These are phyloP conservation scores for Urophycis tenuis DNA, from an alignment of 2,797 vertebrate genomes.

Conservation along the genomic window DNA sequence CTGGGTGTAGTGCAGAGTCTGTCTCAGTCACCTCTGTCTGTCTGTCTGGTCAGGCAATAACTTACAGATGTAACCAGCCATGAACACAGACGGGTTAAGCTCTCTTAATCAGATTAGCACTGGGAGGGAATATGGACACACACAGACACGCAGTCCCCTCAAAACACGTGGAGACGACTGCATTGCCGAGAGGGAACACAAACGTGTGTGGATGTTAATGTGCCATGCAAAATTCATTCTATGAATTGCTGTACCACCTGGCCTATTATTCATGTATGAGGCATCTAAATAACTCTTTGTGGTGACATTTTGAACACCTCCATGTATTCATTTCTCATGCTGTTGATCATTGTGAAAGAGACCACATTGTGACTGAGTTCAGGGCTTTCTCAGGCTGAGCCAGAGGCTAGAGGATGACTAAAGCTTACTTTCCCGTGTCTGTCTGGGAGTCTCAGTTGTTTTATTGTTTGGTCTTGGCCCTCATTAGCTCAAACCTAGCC, in stretches of 20 bases:
- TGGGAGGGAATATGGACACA: slow-evolving; percentile 42
- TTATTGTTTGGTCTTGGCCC: slow-evolving; percentile 48
- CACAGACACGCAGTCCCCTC: not conserved
- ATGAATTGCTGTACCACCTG: not conserved
- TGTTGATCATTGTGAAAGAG: slow-evolving; percentile 16
- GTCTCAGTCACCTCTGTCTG: slow-evolving; percentile 41
- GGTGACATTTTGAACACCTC: not conserved
- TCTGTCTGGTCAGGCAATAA: slow-evolving; percentile 51
- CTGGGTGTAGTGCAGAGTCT: slow-evolving; percentile 32
- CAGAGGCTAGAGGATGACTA: slow-evolving; percentile 35
- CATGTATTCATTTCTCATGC: slow-evolving; percentile 8
- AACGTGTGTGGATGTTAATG: not conserved
- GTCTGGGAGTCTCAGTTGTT: slow-evolving; percentile 37
- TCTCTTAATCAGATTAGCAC: slow-evolving; percentile 67
- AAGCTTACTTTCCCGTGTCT: slow-evolving; percentile 29
- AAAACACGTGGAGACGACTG: not conserved
- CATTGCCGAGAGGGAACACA: not conserved
- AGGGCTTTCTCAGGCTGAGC: slow-evolving; percentile 42
- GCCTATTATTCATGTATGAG: not conserved
- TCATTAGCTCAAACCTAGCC: slow-evolving; percentile 53
- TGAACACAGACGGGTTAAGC: slow-evolving; percentile 63
- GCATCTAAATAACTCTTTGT: not conserved
- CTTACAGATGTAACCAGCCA: slow-evolving; percentile 62
- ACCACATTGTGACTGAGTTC: slow-evolving; percentile 36
- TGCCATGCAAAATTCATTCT: not conserved